Evolutionary conservation across 2,113 vertebrate genomes (phyloP).

Genomic region (Gallinago undulata): DNA sequence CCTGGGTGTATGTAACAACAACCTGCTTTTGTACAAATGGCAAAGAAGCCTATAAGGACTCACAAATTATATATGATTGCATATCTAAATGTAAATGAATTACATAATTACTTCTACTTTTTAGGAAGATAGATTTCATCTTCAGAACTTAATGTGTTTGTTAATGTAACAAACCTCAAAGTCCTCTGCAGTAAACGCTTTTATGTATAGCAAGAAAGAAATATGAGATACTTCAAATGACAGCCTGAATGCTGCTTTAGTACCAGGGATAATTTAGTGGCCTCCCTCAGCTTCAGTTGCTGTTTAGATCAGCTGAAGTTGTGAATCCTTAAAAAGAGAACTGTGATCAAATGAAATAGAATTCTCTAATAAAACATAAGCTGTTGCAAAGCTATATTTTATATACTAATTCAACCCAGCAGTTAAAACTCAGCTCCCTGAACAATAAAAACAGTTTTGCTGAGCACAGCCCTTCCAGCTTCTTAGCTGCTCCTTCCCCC

Average conservation of each 20-base stretch:
- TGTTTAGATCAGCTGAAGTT: constrained; percentile 43
- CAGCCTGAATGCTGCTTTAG: constrained; percentile 17
- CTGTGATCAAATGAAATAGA: neutral
- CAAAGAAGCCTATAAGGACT: neutral
- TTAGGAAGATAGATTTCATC: constrained; percentile 4
- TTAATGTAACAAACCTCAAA: constrained; percentile 21
- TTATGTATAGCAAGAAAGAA: constrained; percentile 27
- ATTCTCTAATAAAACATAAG: constrained; percentile 16
- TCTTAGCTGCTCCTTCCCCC: neutral
- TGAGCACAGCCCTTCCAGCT: neutral
- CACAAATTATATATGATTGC: constrained; percentile 25
- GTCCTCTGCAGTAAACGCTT: constrained; percentile 2
- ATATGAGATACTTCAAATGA: neutral
- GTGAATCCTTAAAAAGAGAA: constrained; percentile 16
- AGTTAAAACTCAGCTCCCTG: constrained; percentile 41
- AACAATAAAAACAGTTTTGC: constrained; percentile 15
- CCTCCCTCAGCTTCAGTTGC: neutral
- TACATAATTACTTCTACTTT: constrained; percentile 16
- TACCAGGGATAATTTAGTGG: constrained; percentile 1
- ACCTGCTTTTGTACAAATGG: neutral
- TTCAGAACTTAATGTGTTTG: constrained; percentile 8
- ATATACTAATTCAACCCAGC: neutral
- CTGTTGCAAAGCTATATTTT: constrained; percentile 2
- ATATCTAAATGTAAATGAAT: constrained; percentile 45
- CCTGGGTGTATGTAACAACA: neutral